phyloP scores from a whole-genome alignment of 2,888 invertebrate genomes.

The Smittia aterrima region DNA sequence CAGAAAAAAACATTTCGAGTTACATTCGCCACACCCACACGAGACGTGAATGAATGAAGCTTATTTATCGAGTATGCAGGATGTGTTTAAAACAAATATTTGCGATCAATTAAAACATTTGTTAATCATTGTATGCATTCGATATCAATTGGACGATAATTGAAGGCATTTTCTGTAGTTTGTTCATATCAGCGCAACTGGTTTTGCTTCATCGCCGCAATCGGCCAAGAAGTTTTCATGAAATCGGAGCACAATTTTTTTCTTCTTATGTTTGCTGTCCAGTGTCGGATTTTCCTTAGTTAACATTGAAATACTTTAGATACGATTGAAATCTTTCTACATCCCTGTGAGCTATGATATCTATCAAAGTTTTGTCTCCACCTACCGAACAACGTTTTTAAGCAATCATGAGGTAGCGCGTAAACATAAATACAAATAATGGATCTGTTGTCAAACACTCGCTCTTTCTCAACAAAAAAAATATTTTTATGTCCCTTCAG shows the following conservation, averaged over 20 bases:
- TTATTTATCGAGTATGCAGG: neutral
- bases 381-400: neutral
- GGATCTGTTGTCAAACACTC: slow-evolving; percentile 29
- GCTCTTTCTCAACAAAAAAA: neutral
- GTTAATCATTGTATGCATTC: neutral
- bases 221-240: no score
- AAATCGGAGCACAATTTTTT: no score
- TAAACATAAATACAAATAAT: slow-evolving; percentile 32
- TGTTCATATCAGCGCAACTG: no score
- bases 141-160: neutral
- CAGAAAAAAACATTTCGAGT: neutral
- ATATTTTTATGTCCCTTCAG: slow-evolving; percentile 18
- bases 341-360: neutral
- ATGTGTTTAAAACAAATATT: slow-evolving; percentile 15
- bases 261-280: no score
- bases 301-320: no score
- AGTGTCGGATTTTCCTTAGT: no score
- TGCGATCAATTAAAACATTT: slow-evolving; percentile 8
- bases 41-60: neutral
- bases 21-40: neutral
- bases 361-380: slow-evolving; percentile 17
- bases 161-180: no score
- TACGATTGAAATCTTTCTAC: no score
- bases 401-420: slow-evolving; percentile 28
- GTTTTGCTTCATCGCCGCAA: no score